Evolutionary conservation across 2,888 invertebrate genomes (phyloP).

Genomic region (Drosophila infuscata): DNA sequence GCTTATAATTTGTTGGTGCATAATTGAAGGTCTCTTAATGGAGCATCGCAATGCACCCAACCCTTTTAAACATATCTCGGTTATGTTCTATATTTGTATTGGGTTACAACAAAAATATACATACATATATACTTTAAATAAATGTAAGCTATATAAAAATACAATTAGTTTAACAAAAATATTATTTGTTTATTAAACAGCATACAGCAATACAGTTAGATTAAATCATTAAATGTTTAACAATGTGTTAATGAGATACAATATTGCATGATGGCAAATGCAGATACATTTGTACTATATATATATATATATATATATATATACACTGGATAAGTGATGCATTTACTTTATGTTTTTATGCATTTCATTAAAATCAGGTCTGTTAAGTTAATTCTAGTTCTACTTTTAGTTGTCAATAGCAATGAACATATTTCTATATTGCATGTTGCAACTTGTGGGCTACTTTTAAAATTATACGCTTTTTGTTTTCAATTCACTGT

Average conservation of each 20-base stretch:
- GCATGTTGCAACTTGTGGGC: slow-evolving; percentile 9
- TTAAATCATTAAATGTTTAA: not conserved
- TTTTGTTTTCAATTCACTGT: slow-evolving; percentile 64
- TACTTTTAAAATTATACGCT: slow-evolving; percentile 44
- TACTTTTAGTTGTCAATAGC: not conserved
- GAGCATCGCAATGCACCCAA: not conserved
- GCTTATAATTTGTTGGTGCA: slow-evolving; percentile 15
- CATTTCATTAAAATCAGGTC: not conserved
- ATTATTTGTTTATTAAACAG: not conserved
- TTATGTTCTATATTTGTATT: slow-evolving; percentile 23
- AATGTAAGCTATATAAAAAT: not conserved
- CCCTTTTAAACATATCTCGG: slow-evolving; percentile 3
- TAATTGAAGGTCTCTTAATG: slow-evolving; percentile 46
- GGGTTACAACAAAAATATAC: not conserved
- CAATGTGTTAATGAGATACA: not conserved
- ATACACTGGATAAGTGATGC: not conserved
- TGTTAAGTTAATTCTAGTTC: not conserved
- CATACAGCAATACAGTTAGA: not conserved
- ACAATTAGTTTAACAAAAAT: too few relatives aligned
- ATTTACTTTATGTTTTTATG: not conserved
- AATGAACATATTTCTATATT: slow-evolving; percentile 11
- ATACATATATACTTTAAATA: not conserved
- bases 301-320: too few relatives aligned
- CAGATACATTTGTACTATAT: not conserved
- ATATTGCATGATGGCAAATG: not conserved